Evolutionary conservation across 2,888 invertebrate genomes (phyloP).

Genomic region (Villa cingulata): DNA sequence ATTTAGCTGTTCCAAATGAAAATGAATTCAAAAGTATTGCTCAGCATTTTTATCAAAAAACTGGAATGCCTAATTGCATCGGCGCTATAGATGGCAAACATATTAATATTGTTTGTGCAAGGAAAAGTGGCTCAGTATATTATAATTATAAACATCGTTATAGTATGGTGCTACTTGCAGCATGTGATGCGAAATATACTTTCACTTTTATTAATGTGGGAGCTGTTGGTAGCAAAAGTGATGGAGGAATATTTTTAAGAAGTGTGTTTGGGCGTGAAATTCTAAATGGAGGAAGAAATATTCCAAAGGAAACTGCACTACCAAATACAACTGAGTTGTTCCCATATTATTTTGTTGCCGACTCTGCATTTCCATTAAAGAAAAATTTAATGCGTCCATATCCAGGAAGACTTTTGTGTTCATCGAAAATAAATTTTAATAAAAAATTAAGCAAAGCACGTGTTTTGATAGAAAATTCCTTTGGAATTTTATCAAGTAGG

Average conservation of each 20-base stretch:
- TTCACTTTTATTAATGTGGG: no score
- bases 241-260: neutral
- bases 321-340: neutral
- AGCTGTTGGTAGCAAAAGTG: no score
- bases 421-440: neutral
- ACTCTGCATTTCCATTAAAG: neutral
- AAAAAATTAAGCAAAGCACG: neutral
- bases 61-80: neutral
- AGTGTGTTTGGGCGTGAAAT: neutral
- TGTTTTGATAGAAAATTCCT: neutral
- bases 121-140: neutral
- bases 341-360: neutral
- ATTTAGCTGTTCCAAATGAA: neutral
- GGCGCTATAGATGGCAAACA: conserved; percentile 1
- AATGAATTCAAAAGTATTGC: neutral
- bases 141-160: no score
- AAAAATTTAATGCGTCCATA: neutral
- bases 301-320: neutral
- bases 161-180: no score
- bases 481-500: neutral
- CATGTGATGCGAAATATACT: no score
- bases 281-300: neutral
- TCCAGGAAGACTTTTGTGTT: neutral
- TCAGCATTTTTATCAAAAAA: neutral
- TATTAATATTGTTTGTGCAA: neutral